Base-by-base conservation (phyloP, 92 coral and sea anemone species). In the Muricea muricata region DNA sequence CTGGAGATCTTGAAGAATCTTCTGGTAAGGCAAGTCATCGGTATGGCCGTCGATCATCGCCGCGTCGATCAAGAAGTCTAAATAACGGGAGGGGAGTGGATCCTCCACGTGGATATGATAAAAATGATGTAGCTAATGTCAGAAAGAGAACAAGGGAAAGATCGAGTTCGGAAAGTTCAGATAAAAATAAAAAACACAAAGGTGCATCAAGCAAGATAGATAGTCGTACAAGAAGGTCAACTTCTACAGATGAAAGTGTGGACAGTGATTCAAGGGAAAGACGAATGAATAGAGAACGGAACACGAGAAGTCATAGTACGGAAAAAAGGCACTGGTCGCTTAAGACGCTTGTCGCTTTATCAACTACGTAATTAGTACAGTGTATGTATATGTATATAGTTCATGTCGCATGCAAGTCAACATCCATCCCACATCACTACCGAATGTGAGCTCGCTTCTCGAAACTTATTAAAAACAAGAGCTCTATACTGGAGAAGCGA, bases 201-300 rank as follows among this genome's bases (percentile, higher is more conserved):
- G 71, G 30, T 33, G 34, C 29, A 25, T 26, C 80, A 75, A 75
- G 46, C 29, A n/a, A 65, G 72, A 34, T 20, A 0, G 42, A 39
- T 12, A 12, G 52, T 37, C 32, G 21, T 14, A 37, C 32, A 42
- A 11, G 32, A 70, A 23, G 21, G n/a, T 37, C 50, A 13, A 52
- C 4, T n/a, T 42, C 29, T 29, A 37, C 52, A 3, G 30, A 40
- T 6, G 21, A 42, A 70, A 67, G 73, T 67, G 18, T 13, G 4
- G 39, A 78, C 8, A 58, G 33, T 37, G 29, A 57, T 37, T 32
- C 83, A 20, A 28, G 18, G 7, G n/a, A 35, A 50, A 52, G 81
- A 52, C 80, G 70, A n/a, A 50, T 37, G 31, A 32, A 76, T 33
- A 58, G 70, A 63, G 70, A 63, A 32, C 70, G 39, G 70, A 20